A percentile compares a stretch with the other conserved stretches of the same genome.
These are phyloP conservation scores for Sorex araneus DNA, from an alignment of 2,113 vertebrate species.

Conservation along the genomic window DNA sequence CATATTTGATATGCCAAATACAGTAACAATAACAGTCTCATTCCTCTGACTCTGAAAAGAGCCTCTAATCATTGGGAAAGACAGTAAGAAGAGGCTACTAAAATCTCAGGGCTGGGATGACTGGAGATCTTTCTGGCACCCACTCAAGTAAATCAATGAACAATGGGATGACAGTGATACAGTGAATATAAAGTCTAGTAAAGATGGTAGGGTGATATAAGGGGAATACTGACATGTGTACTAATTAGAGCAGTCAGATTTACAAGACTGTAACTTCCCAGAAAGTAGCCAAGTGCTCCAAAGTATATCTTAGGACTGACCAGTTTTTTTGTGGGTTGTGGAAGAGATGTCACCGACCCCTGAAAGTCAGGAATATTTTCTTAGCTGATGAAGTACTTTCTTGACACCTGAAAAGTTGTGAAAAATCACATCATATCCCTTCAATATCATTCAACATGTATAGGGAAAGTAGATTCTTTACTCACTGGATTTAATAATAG, in stretches of 20 bases:
- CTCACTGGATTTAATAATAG: constrained; percentile 41
- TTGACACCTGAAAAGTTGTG: constrained; percentile 42
- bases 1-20: too few relatives aligned
- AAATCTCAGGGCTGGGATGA: too few relatives aligned
- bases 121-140: too few relatives aligned
- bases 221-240: not conserved
- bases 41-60: too few relatives aligned
- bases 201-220: constrained; percentile 2
- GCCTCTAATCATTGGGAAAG: too few relatives aligned
- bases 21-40: too few relatives aligned
- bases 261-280: not conserved
- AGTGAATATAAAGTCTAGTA: not conserved
- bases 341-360: not conserved
- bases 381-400: not conserved
- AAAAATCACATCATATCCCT: not conserved
- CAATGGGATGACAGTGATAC: too few relatives aligned
- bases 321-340: not conserved
- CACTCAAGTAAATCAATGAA: too few relatives aligned
- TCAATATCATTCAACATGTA: not conserved
- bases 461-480: not conserved
- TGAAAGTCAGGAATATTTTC: constrained; percentile 2
- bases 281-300: not conserved
- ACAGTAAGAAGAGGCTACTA: too few relatives aligned
- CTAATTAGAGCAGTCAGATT: not conserved
- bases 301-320: not conserved